Evolutionary conservation across 30 jellyfish, hydroid and myxozoan genomes (phyloP), one percentile per base, ranked within the genome.

Genomic region (Aurelia sp.): DNA sequence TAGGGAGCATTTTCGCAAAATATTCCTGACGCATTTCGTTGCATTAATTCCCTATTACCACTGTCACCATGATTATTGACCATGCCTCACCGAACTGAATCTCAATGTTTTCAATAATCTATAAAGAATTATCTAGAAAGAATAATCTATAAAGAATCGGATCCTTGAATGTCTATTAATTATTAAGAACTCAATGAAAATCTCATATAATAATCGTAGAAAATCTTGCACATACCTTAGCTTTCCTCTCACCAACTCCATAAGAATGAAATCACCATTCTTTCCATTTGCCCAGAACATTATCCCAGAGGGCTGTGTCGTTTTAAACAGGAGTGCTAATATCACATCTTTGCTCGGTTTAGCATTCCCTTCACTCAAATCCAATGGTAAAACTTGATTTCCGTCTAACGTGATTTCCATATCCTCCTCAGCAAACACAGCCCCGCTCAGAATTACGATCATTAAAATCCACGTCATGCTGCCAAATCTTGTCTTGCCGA

Each of bases 241-340:
- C 60, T 82, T 82, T 71, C 92, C 92, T 19, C 92, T 81, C 11
- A 82, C 84, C 79, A 82, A 18, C 17, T 82, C 92, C 52, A 71
- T 18, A 11, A 82, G 27, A 41, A 82, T 22, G n/a, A 35, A 60
- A 19, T 82, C 92, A 15, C 92, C 92, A 11, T 68, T 71, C 48
- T 27, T 40, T 5, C 92, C 92, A 31, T 41, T 53, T 44, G 92
- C 92, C 85, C 79, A 69, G 20, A 69, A 58, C 4, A 82, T 19
- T 10, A 59, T 62, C 47, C 85, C 92, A 0, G 92, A 82, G 18
- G 92, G 82, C 76, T 82, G 92, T 18, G 74, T 58, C 11, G 92
- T 82, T 71, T 82, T 82, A 52, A 82, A 82, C 31, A 82, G 86
- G 73, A 82, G 50, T 0, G 72, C 68, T 21, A 82, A 15, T n/a